These are phyloP conservation scores for Lasius platythorax DNA, from an alignment of 2,888 invertebrate species.

Conservation along the genomic window DNA sequence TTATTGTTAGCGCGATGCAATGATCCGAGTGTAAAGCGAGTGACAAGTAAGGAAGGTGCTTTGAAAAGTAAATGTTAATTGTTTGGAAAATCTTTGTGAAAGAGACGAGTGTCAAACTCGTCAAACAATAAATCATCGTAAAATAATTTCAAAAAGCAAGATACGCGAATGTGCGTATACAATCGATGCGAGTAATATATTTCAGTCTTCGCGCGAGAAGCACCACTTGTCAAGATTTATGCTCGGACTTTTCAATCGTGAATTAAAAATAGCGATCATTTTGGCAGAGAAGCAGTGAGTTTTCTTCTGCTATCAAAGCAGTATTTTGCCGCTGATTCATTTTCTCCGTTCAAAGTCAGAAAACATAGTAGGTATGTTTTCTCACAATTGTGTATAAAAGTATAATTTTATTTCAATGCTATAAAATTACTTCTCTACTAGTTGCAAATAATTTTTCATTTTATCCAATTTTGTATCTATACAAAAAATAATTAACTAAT, in stretches of 20 bases:
- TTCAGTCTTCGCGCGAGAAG: conserved; percentile 11
- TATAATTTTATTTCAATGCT: background rate
- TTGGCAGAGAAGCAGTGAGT: conserved; percentile 40
- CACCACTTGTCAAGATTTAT: conserved; percentile 45
- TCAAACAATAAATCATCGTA: background rate
- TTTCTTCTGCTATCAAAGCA: conserved; percentile 20
- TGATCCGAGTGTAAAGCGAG: conserved; percentile 7
- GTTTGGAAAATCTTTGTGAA: background rate
- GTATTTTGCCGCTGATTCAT: conserved; percentile 3
- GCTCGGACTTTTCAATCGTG: conserved; percentile 26
- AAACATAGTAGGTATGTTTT: conserved; percentile 34
- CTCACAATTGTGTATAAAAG: background rate
- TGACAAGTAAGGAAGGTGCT: conserved; percentile 14
- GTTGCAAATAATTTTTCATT: background rate
- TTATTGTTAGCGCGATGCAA: background rate
- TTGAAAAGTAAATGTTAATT: background rate
- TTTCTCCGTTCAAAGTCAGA: conserved; percentile 11
- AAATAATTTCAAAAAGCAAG: conserved; percentile 11
- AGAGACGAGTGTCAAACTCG: background rate
- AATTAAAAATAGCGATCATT: conserved; percentile 42
- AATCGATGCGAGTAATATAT: background rate
- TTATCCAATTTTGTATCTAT: background rate
- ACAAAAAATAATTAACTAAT: background rate
- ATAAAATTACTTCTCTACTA: background rate
- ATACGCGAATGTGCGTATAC: background rate